phyloP scores from a whole-genome alignment of 2,797 vertebrate genomes.

The Semotilus atromaculatus region DNA sequence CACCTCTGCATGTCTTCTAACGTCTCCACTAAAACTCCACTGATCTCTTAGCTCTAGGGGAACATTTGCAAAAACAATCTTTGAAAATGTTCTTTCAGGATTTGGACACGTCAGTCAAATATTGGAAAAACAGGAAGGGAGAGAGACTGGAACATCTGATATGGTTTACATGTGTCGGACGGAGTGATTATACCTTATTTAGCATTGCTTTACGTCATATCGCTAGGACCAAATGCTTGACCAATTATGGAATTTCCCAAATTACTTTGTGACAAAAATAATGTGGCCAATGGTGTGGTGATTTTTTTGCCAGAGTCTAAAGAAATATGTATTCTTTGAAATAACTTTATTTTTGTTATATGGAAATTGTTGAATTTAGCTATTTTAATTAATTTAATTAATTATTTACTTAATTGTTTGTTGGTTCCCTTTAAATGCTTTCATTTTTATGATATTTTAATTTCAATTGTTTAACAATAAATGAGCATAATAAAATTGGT shows the following conservation, averaged over 20 bases:
- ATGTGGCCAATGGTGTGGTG: not conserved
- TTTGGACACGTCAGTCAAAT: conserved; percentile 1
- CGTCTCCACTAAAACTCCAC: not conserved
- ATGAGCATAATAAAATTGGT: not conserved
- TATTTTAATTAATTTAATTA: too few species aligned
- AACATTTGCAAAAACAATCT: conserved; percentile 19
- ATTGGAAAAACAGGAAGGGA: conserved; percentile 2
- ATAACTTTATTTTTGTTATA: not conserved
- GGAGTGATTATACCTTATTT: conserved; percentile 31
- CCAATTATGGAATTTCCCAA: not conserved
- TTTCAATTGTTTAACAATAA: not conserved
- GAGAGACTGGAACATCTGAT: conserved; percentile 26
- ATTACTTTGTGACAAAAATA: not conserved
- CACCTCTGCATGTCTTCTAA: conserved; percentile 4
- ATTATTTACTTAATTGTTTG: not conserved
- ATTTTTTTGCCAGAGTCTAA: not conserved
- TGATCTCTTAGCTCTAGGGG: not conserved
- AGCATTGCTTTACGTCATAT: not conserved
- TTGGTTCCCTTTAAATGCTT: not conserved
- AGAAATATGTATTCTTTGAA: not conserved
- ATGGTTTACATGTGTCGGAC: not conserved
- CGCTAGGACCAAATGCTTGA: not conserved
- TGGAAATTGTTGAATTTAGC: not conserved
- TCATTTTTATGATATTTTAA: not conserved
- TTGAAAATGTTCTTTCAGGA: conserved; percentile 14